phyloP scores from a whole-genome alignment of 1,140 invertebrate species.

The Bombus soroeensis region DNA sequence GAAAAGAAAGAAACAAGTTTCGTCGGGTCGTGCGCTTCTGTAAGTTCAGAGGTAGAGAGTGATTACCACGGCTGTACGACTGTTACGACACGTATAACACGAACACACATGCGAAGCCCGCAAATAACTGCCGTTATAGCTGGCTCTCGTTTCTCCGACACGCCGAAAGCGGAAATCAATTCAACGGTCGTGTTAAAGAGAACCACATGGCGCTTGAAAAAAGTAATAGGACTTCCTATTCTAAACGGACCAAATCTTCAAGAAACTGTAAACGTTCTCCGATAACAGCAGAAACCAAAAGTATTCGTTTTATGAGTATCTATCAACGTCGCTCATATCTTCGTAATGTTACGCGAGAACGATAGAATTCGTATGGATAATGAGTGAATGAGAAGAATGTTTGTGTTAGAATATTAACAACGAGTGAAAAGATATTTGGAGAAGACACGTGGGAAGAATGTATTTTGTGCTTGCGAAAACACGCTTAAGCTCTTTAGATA shows the following conservation, averaged over 20 bases:
- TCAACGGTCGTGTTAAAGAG: neutral
- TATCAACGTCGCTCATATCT: neutral
- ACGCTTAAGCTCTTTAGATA: too few species aligned
- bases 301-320: neutral
- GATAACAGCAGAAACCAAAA: neutral
- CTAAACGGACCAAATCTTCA: neutral
- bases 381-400: neutral
- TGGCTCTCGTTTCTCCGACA: neutral
- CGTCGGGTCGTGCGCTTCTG: neutral
- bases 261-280: neutral
- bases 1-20: neutral
- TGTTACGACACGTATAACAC: slow-evolving; percentile 1
- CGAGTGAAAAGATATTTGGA: too few species aligned
- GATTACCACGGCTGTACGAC: neutral
- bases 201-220: slow-evolving; percentile 2
- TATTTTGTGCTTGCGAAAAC: too few species aligned
- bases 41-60: neutral
- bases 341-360: neutral
- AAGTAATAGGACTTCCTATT: neutral
- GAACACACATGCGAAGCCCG: neutral
- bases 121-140: neutral
- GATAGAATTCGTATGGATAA: neutral
- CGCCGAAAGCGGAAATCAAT: slow-evolving; percentile 39
- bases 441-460: too few species aligned
- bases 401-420: neutral